Conservation (phyloP, 2,113 vertebrate genomes). For the Protobothrops flavoviridis region DNA sequence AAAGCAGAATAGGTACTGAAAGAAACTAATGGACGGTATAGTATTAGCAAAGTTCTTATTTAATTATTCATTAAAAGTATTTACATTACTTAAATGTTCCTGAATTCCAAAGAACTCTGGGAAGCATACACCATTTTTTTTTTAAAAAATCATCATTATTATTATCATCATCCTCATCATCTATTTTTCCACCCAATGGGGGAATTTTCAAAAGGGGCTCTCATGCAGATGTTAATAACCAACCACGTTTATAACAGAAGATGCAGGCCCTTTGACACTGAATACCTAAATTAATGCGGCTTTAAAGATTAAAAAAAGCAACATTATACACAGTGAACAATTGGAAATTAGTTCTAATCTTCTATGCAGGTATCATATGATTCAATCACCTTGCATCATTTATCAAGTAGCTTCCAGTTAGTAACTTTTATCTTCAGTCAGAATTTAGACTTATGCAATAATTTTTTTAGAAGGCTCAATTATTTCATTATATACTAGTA, state of each 20-base stretch:
- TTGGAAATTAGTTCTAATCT: background rate
- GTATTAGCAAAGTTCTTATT: background rate
- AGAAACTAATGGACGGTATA: background rate
- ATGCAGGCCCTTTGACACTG: background rate
- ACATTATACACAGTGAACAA: background rate
- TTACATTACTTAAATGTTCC: background rate
- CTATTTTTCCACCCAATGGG: background rate
- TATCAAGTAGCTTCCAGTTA: background rate
- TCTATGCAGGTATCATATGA: background rate
- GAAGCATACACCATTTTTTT: background rate
- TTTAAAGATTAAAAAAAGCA: background rate
- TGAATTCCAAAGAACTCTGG: background rate
- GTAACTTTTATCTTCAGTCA: background rate
- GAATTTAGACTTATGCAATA: background rate
- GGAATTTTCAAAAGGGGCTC: background rate
- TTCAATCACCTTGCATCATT: background rate
- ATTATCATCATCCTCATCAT: too few species aligned
- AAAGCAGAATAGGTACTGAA: background rate
- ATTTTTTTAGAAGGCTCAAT: background rate
- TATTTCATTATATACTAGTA: background rate
- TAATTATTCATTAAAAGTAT: background rate
- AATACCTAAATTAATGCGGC: background rate
- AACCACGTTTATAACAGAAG: background rate
- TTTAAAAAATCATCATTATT: background rate
- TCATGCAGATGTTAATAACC: background rate